A percentile compares a stretch with the other conserved stretches of the same genome.
These are phyloP conservation scores for Telmatochromis brachygnathus DNA, from an alignment of 2,113 vertebrate genomes.

Conservation along the genomic window DNA sequence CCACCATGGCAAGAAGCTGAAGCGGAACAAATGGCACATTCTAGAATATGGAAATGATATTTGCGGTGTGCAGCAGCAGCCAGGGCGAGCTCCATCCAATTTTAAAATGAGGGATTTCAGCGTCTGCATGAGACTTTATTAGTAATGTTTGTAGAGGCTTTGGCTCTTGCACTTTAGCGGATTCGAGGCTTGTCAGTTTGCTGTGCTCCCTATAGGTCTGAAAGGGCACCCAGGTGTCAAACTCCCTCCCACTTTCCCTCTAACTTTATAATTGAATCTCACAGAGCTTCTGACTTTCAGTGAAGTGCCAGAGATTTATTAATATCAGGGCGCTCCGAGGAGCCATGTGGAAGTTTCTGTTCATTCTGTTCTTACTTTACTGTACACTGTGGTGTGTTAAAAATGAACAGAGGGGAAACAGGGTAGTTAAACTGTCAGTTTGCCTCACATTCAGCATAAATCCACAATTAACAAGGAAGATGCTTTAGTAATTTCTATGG, in stretches of 20 bases:
- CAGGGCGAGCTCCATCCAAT: conserved; percentile 43
- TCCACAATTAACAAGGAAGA: conserved; percentile 34
- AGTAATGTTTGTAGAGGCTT: conserved; percentile 43
- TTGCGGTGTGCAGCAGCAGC: conserved; percentile 49
- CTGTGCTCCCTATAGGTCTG: conserved; percentile 1
- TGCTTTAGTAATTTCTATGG: background rate
- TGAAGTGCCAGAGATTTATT: conserved; percentile 35
- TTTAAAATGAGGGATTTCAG: conserved; percentile 51
- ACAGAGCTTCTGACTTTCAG: conserved; percentile 37
- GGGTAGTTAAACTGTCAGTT: conserved; percentile 34
- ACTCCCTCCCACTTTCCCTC: background rate
- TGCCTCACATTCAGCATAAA: conserved; percentile 25
- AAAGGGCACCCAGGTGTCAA: conserved; percentile 42
- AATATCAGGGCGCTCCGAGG: conserved; percentile 25
- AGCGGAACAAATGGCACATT: conserved; percentile 68
- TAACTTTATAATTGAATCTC: conserved; percentile 36
- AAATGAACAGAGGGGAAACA: conserved; percentile 10
- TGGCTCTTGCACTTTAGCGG: conserved; percentile 7
- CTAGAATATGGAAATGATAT: conserved; percentile 62
- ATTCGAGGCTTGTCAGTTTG: conserved; percentile 24
- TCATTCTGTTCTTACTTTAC: conserved; percentile 33
- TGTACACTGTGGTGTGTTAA: conserved; percentile 31
- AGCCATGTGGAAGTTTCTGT: conserved; percentile 42
- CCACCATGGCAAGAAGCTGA: conserved; percentile 56
- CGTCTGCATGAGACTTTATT: conserved; percentile 47